Evolutionary conservation across 2,888 invertebrate genomes (phyloP), one percentile per base, ranked within the genome.

Genomic region (Automeris io): DNA sequence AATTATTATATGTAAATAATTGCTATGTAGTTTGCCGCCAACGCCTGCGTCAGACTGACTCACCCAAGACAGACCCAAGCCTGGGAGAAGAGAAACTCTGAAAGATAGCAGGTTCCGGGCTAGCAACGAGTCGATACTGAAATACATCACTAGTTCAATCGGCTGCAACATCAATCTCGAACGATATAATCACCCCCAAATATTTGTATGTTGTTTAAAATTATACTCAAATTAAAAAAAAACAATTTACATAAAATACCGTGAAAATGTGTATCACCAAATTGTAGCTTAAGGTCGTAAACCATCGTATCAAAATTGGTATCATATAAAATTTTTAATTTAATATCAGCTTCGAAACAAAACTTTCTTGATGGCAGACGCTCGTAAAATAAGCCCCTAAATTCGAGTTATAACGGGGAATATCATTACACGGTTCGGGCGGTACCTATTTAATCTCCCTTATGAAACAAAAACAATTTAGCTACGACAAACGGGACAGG

Each of bases 401-500:
- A 33, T 33, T 38, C 25, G 7, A 37, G 31, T 46, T 40, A 42
- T 42, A 42, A 42, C 45, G 39, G 42, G 33, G 31, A 44, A 42
- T 43, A 41, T 44, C 35, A 46, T 46, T 40, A 44, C 22, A 39
- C 33, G 35, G 26, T 31, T 46, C 40, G 39, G 38, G 36, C 25
- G 19, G 33, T 18, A 34, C 23, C 33, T 38, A 46, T 40, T 45
- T 49, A 57, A 54, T 52, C 47, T 43, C 41, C 43, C 41, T 45
- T 51, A 56, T 46, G 49, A 18, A 59, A 61, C 49, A 57, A 60
- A 62, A 61, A 60, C 52, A 61, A 57, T 61, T 58, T 51, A 41
- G 46, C 41, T 37, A 39, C 47, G 55, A 59, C 60, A 60, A 54
- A 63, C 55, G 52, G 43, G 57, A 45, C 44, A 33, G 36, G 32